Percentiles rank a stretch among this genome's conserved stretches.
Conservation (phyloP, 2,797 vertebrate genomes). For the Myotis daubentonii region DNA sequence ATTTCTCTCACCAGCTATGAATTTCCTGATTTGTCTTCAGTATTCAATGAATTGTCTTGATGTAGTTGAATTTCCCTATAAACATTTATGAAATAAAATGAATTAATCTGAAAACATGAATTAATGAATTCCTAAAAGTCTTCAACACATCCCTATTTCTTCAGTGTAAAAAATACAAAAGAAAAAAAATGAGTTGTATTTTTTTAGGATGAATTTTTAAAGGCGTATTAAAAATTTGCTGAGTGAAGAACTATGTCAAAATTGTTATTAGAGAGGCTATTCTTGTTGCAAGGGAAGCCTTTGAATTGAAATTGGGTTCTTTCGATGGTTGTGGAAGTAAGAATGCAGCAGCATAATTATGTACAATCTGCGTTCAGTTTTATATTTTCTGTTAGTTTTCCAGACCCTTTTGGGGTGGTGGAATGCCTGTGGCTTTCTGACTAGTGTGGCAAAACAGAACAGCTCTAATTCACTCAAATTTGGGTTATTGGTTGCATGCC, state of each 20-base stretch:
- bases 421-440: slow-evolving; percentile 77
- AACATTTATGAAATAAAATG: neutral
- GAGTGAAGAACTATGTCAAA: neutral
- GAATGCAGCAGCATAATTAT: slow-evolving; percentile 15
- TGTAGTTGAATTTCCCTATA: neutral
- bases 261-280: neutral
- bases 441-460: slow-evolving; percentile 63
- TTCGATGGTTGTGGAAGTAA: slow-evolving; percentile 20
- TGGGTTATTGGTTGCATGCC: slow-evolving; percentile 66
- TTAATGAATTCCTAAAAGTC: neutral
- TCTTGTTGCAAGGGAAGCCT: neutral
- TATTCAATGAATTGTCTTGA: neutral
- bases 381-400: slow-evolving; percentile 51
- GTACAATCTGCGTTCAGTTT: slow-evolving; percentile 26
- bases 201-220: neutral
- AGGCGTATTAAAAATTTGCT: neutral
- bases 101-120: neutral
- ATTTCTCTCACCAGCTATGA: neutral
- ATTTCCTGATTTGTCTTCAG: neutral
- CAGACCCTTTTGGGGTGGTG: slow-evolving; percentile 48
- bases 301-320: slow-evolving; percentile 32
- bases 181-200: neutral
- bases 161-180: neutral
- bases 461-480: slow-evolving; percentile 72
- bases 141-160: neutral